Percentiles rank a stretch among this genome's conserved stretches.
phyloP scores from a whole-genome alignment of 2,797 vertebrate species.

The Hozukius guyotensis region DNA sequence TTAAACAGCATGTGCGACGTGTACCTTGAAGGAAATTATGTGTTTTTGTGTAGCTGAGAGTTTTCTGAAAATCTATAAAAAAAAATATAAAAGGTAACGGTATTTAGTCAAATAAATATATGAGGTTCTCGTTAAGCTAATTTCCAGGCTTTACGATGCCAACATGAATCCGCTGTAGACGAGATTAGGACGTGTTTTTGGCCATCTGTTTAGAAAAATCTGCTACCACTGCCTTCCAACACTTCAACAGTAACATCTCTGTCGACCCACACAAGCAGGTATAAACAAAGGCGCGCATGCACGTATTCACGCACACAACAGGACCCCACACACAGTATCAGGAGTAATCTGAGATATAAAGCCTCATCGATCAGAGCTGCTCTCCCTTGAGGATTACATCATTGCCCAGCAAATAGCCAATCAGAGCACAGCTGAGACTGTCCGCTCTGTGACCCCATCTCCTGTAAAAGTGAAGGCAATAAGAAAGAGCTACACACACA shows the following conservation, averaged over 20 bases:
- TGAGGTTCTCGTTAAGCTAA: conserved; percentile 1
- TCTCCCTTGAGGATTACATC: conserved; percentile 73
- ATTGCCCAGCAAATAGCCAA: conserved; percentile 64
- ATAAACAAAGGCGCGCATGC: conserved; percentile 28
- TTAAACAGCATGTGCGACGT: neutral
- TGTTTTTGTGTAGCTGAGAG: neutral
- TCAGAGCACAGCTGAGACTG: conserved; percentile 58
- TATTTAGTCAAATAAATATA: neutral
- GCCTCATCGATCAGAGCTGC: conserved; percentile 62
- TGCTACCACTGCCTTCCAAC: conserved; percentile 29
- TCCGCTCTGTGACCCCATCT: conserved; percentile 65
- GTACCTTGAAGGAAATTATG: neutral
- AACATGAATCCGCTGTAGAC: neutral
- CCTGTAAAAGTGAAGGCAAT: conserved; percentile 52
- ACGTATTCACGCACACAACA: conserved; percentile 18
- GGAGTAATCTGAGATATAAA: conserved; percentile 66
- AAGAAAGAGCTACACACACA: conserved; percentile 1
- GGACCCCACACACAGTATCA: conserved; percentile 35
- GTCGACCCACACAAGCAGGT: conserved; percentile 49
- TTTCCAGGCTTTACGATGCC: conserved; percentile 27
- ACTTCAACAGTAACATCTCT: conserved; percentile 37
- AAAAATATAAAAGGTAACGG: neutral
- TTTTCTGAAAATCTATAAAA: neutral
- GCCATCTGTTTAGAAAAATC: conserved; percentile 40
- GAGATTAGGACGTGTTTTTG: conserved; percentile 16